phyloP scores from a whole-genome alignment of 2,797 vertebrate genomes.

The Ceryle rudis region DNA sequence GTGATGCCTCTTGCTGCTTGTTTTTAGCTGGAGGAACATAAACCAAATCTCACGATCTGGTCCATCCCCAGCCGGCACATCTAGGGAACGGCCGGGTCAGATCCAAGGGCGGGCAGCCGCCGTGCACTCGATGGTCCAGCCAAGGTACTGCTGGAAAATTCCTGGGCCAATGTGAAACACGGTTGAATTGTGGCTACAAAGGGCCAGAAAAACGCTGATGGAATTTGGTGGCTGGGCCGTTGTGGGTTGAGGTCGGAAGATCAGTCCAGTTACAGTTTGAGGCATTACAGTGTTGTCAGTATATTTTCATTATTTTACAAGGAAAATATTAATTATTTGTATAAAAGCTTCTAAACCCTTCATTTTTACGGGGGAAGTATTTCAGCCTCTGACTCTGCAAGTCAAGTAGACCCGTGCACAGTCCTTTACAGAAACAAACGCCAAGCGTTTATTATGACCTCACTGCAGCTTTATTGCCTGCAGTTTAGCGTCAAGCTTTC shows the following conservation, averaged over 20 bases:
- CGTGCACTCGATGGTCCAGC: fast-evolving
- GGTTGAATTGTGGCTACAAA: neutral
- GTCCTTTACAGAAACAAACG: neutral
- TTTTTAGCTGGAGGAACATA: neutral
- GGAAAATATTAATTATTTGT: neutral
- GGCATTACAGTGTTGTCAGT: neutral
- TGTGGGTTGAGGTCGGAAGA: neutral
- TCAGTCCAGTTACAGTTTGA: neutral
- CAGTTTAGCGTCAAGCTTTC: neutral
- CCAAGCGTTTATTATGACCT: neutral
- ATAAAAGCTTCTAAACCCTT: neutral
- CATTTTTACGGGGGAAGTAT: neutral
- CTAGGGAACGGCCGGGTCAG: neutral
- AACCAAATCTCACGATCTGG: neutral
- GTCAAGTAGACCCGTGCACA: neutral
- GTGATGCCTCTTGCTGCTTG: neutral
- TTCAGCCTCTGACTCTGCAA: neutral
- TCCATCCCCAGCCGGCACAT: fast-evolving
- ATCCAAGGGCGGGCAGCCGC: neutral
- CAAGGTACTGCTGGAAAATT: neutral
- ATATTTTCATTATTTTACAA: neutral
- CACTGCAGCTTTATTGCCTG: neutral
- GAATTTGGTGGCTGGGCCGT: fast-evolving
- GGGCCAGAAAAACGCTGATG: neutral
- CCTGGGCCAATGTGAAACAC: fast-evolving